These are phyloP conservation scores for Montifringilla adamsi DNA, from an alignment of 2,113 vertebrate species.

Conservation along the genomic window DNA sequence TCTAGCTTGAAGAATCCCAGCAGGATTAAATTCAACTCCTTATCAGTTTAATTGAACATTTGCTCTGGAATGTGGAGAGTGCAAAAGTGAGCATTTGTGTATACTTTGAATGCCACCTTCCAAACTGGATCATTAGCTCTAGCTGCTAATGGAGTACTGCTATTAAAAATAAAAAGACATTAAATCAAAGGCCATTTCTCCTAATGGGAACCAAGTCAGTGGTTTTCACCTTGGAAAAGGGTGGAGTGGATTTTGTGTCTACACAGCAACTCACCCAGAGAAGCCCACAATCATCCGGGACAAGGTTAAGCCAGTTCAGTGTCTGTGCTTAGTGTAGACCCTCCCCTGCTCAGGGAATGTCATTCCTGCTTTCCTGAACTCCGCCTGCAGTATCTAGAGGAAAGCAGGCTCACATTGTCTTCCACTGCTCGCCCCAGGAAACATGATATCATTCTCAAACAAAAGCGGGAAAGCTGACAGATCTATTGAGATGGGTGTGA, in stretches of 20 bases:
- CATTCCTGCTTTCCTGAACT: constrained; percentile 78
- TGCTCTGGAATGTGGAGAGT: background rate
- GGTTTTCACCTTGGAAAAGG: constrained; percentile 61
- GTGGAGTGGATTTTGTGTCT: constrained; percentile 65
- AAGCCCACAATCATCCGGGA: background rate
- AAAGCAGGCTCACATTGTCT: constrained; percentile 77
- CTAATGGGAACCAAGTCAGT: background rate
- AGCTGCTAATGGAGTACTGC: background rate
- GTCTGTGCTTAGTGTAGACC: constrained; percentile 1
- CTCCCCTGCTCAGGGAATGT: constrained; percentile 67
- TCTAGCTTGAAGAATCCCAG: background rate
- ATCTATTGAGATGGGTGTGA: constrained; percentile 78
- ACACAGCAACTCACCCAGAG: constrained; percentile 58
- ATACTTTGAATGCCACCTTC: background rate
- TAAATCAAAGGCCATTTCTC: background rate
- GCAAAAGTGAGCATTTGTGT: background rate
- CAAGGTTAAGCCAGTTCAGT: constrained; percentile 69
- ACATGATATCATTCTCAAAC: constrained; percentile 82
- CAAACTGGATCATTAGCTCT: background rate
- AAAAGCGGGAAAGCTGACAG: constrained; percentile 84
- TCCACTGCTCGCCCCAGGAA: constrained; percentile 76
- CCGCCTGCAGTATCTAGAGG: constrained; percentile 76
- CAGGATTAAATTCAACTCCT: background rate
- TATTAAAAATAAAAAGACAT: background rate
- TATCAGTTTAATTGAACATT: background rate